Evolutionary conservation across 2,113 vertebrate genomes (phyloP), one percentile per base, ranked within the genome.

Genomic region (Carollia perspicillata): DNA sequence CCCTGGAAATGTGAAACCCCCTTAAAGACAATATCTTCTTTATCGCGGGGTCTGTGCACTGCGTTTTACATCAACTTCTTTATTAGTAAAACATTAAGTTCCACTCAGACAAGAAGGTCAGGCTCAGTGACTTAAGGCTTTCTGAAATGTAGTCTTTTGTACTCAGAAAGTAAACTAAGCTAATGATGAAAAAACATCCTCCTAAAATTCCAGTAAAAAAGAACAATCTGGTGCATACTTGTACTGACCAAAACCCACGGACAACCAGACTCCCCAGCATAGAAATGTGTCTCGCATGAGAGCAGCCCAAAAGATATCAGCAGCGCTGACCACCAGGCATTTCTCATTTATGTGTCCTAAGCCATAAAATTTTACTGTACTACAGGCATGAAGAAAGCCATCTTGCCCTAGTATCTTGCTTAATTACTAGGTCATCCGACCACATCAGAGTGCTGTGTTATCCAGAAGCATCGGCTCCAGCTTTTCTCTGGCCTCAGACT

Each of bases 41-140:
- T 98, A 97, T 98, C 96, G 2, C 94, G 92, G 74, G 94, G 87
- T 96, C 66, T 84, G 49, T 60, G 72, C 47, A 28, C 97, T 98
- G 97, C 95, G 51, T 94, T 98, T 98, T 96, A 96, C 89, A 91
- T 98, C 97, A 97, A 23, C 96, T 97, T 65, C 72, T 98, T 97
- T 98, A 97, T 97, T 98, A 96, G 96, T 97, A 96, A 97, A 98
- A 98, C 96, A 97, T 95, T 95, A 97, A 95, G 91, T 97, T 95
- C 90, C 94, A 75, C 92, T 98, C 96, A 97, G 71, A 97, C 68
- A 94, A 96, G 80, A 79, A 93, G 91, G 47, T 83, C 83, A 37
- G 84, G 44, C 79, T 96, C 51, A 58, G 33, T 91, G 81, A 58
- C 53, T 92, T 89, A 96, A 83, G 68, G 22, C 30, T 94, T 95